Base-by-base conservation (phyloP, 1,140 invertebrate genomes). In the Acromyrmex echinatior region DNA sequence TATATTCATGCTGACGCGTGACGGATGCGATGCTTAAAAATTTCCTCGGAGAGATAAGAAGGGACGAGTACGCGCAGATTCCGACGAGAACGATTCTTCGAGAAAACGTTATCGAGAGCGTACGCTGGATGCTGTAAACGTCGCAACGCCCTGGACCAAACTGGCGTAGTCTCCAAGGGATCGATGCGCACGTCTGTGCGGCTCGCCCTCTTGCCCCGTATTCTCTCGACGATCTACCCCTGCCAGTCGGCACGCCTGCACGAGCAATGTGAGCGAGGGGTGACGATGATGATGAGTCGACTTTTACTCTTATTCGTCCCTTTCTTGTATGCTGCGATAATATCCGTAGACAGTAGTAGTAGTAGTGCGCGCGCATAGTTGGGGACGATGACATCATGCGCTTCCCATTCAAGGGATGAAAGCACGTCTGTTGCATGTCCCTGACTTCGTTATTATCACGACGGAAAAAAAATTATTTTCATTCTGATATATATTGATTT, bases 101-200 rank as follows among this genome's bases (percentile, higher is more conserved):
- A 45, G 28, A 21, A 35, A 25, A 60, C 31, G 49, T 14, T 14
- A 3, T 53, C 74, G 74, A 56, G 49, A 79, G 49, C 62, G 62
- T 9, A 28, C 9, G 3, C 51, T 80, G 73, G 21, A 70, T 87
- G 91, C 91, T 87, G 88, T 66, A 80, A 86, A 85, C 91, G 91
- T 89, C 81, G 80, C 93, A 92, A 88, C 91, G 92, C 89, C 91
- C 93, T 93, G 94, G 94, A 92, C 94, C 94, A 92, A 86, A 94
- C 94, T 93, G 91, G 79, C 91, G 91, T 86, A 49, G 62, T 39
- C 71, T 86, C 53, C 73, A 82, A 76, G 70, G 92, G 93, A 94
- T 95, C 94, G 93, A 94, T 94, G 94, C 92, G 92, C 89, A 79
- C 77, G 80, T 86, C 76, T 79, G 90, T 86, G 78, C 84, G 70